phyloP scores from a whole-genome alignment of 2,797 vertebrate species.

The Ptychadena robeensis region DNA sequence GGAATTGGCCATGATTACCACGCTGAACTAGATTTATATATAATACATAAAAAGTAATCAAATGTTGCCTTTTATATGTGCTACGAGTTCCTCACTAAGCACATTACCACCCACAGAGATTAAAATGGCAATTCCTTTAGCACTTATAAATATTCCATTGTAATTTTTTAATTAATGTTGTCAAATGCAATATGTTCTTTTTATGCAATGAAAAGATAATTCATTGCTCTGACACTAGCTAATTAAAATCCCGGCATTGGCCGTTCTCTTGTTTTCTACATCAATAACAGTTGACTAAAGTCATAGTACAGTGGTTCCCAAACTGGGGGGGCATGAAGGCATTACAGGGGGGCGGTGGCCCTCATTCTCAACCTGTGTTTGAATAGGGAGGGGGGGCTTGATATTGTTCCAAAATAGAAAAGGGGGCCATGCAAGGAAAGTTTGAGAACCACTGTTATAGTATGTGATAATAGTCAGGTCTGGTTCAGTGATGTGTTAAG shows the following conservation, averaged over 20 bases:
- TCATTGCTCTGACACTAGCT: background rate
- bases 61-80: background rate
- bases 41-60: background rate
- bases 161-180: background rate
- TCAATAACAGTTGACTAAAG: background rate
- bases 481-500: too few relatives aligned
- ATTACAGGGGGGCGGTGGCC: too few relatives aligned
- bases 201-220: background rate
- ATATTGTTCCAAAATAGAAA: too few relatives aligned
- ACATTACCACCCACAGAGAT: background rate
- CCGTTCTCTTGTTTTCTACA: background rate
- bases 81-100: background rate
- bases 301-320: background rate
- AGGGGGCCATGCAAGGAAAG: too few relatives aligned
- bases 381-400: too few relatives aligned
- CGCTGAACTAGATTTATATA: background rate
- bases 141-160: background rate
- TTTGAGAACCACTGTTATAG: too few relatives aligned
- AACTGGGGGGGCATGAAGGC: too few relatives aligned
- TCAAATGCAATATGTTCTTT: background rate
- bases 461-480: too few relatives aligned
- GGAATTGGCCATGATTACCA: background rate
- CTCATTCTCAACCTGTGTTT: too few relatives aligned
- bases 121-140: background rate
- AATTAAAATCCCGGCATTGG: background rate